These are phyloP conservation scores for Agrypnia vestita DNA, from an alignment of 1,140 invertebrate species.

Conservation along the genomic window DNA sequence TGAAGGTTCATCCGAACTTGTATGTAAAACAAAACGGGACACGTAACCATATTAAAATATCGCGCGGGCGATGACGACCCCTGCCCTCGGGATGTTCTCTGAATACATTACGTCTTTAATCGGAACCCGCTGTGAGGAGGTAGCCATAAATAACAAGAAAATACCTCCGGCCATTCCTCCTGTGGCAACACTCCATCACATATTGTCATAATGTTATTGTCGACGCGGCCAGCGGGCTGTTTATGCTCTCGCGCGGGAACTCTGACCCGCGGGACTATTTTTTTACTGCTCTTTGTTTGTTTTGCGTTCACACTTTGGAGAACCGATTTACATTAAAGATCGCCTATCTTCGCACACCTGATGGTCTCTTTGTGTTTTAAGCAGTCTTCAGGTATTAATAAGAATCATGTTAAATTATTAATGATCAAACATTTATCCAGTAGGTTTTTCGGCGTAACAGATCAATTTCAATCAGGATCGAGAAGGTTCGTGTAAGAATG, in stretches of 20 bases:
- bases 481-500: too few relatives aligned
- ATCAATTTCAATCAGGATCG: too few relatives aligned
- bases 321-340: too few relatives aligned
- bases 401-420: too few relatives aligned
- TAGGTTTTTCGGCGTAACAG: too few relatives aligned
- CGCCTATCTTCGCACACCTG: too few relatives aligned
- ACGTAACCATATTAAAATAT: background rate
- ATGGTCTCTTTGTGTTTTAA: too few relatives aligned
- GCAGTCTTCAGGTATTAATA: too few relatives aligned
- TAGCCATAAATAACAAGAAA: conserved; percentile 58
- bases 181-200: conserved; percentile 54
- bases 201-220: conserved; percentile 53
- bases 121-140: conserved; percentile 59
- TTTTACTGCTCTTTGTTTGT: background rate
- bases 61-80: background rate
- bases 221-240: conserved; percentile 14
- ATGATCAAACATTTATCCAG: too few relatives aligned
- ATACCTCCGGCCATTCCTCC: conserved; percentile 49
- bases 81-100: conserved; percentile 22
- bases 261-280: background rate
- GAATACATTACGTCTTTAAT: conserved; percentile 56
- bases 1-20: too few relatives aligned
- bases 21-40: too few relatives aligned
- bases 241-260: background rate
- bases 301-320: background rate